A percentile compares a stretch with the other conserved stretches of the same genome.
These are phyloP conservation scores for Leptinotarsa peninsularis DNA, from an alignment of 2,888 invertebrate species.

Conservation along the genomic window DNA sequence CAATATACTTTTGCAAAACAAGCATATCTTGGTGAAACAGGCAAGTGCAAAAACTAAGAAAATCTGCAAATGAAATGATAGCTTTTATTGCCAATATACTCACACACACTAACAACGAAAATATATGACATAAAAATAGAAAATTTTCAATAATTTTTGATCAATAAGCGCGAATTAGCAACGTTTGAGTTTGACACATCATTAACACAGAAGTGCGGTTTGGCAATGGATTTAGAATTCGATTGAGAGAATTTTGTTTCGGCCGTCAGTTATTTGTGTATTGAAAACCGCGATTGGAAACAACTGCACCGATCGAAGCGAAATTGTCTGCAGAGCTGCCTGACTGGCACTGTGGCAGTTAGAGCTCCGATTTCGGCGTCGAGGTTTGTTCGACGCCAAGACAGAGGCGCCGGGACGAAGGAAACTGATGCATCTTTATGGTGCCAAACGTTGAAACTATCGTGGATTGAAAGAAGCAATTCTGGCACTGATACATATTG, in stretches of 20 bases:
- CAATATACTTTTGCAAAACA: slow-evolving; percentile 5
- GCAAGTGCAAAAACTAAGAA: slow-evolving; percentile 31
- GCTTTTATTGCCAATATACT: slow-evolving; percentile 37
- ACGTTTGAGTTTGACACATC: slow-evolving; percentile 21
- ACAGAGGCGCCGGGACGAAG: background rate
- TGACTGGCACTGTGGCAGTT: slow-evolving; percentile 32
- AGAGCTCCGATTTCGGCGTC: slow-evolving; percentile 26
- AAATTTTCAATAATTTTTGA: slow-evolving; percentile 3
- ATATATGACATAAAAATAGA: slow-evolving; percentile 11
- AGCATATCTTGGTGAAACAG: background rate
- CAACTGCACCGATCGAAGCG: slow-evolving; percentile 27
- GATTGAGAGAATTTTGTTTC: background rate
- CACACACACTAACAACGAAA: slow-evolving; percentile 24
- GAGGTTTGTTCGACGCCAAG: slow-evolving; percentile 1
- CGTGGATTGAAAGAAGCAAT: background rate
- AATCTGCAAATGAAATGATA: slow-evolving; percentile 30
- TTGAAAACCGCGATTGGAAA: slow-evolving; percentile 9
- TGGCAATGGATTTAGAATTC: slow-evolving; percentile 24
- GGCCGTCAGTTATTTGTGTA: slow-evolving; percentile 9
- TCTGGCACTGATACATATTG: background rate
- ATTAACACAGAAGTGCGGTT: slow-evolving; percentile 21
- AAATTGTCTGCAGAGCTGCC: slow-evolving; percentile 33
- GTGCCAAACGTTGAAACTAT: background rate
- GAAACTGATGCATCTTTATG: background rate
- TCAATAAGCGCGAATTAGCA: background rate